Conservation (phyloP, 2,888 invertebrate genomes). For the Chirona hameri region DNA sequence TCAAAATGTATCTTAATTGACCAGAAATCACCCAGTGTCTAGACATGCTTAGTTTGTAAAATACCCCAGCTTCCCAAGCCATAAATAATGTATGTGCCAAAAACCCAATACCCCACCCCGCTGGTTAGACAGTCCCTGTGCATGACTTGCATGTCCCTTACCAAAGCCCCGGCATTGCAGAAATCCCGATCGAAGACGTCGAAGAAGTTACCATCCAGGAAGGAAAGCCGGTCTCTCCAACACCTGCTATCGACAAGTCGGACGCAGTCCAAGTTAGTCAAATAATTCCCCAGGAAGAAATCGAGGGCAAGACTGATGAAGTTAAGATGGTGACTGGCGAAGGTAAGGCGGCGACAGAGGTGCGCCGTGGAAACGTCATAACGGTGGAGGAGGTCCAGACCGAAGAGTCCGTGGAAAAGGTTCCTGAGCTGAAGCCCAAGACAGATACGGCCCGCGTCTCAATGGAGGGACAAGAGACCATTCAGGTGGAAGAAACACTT, state of each 20-base stretch:
- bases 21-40: background rate
- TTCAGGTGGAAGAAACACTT: background rate
- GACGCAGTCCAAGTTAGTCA: background rate
- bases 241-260: background rate
- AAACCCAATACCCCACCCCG: background rate
- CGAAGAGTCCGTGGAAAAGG: background rate
- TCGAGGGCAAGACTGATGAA: background rate
- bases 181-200: background rate
- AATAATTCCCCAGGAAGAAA: background rate
- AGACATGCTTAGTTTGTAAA: background rate
- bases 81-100: background rate
- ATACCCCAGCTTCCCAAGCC: background rate
- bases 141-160: slow-evolving; percentile 13
- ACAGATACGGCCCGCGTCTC: background rate
- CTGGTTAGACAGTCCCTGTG: background rate
- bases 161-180: background rate
- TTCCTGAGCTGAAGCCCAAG: background rate
- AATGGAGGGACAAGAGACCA: background rate
- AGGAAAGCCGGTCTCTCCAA: background rate
- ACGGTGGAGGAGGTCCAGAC: background rate
- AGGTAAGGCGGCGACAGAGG: background rate
- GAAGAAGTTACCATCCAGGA: background rate
- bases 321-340: background rate
- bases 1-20: background rate
- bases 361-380: background rate